These are phyloP conservation scores for Seriola quinqueradiata DNA, from an alignment of 2,113 vertebrate genomes.

Conservation along the genomic window DNA sequence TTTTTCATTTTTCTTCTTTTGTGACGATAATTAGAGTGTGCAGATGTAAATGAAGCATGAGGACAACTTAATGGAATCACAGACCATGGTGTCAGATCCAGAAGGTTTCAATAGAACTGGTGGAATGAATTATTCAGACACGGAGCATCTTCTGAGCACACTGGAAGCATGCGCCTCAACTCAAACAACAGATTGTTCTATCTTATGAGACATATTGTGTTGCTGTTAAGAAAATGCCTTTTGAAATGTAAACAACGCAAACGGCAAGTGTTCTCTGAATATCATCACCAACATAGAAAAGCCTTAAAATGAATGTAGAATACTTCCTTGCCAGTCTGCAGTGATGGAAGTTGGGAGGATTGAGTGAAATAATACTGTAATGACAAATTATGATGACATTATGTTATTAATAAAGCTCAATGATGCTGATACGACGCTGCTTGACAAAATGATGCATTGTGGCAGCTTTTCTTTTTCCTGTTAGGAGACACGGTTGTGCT, in stretches of 20 bases:
- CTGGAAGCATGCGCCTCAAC: constrained; percentile 10
- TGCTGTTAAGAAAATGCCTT: constrained; percentile 16
- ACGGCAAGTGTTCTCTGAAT: constrained; percentile 15
- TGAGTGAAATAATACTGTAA: background rate
- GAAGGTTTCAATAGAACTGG: constrained; percentile 32
- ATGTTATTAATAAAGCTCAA: background rate
- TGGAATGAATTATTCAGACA: constrained; percentile 58
- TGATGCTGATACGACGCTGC: background rate
- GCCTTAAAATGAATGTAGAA: background rate
- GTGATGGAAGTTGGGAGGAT: background rate
- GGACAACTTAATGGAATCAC: constrained; percentile 35
- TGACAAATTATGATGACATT: background rate
- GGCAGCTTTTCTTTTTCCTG: constrained; percentile 12
- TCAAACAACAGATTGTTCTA: constrained; percentile 25
- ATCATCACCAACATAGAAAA: constrained; percentile 2
- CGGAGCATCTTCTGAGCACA: constrained; percentile 31
- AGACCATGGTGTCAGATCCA: constrained; percentile 28
- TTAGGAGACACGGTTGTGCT: constrained; percentile 8
- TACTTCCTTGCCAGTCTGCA: background rate
- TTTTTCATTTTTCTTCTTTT: background rate
- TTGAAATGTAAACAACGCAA: constrained; percentile 23
- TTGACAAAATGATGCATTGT: constrained; percentile 5
- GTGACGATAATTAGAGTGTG: constrained; percentile 21
- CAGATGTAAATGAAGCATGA: constrained; percentile 46
- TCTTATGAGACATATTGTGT: constrained; percentile 16